Base-by-base conservation (phyloP, 2,888 invertebrate species). In the Standfussiana lucernea region DNA sequence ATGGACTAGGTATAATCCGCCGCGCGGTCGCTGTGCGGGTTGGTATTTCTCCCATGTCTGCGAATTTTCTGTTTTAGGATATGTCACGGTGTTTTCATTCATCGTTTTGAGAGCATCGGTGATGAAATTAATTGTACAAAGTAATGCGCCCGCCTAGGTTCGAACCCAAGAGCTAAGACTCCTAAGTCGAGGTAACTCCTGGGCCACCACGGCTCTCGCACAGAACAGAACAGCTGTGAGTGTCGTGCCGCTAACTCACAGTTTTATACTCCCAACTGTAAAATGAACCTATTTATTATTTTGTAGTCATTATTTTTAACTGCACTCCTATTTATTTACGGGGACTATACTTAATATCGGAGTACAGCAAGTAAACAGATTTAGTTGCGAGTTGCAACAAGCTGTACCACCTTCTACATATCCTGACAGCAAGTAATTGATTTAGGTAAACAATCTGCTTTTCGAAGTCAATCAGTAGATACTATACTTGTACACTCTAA, bases 351-450 rank as follows among this genome's bases (percentile, higher is more conserved):
- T 67, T 68, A 59, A 75, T 79, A 45, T 65, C 37, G 15, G 47
- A 77, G 73, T 50, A 24, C 21, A 86, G 71, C 75, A 80, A 82
- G 87, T 79, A n/a, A n/a, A n/a, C n/a, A n/a, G n/a, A n/a, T n/a
- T n/a, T 83, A 76, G 80, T 80, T 80, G 83, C 80, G 35, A 86
- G 73, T 61, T 64, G 42, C 64, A 73, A 73, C 64, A 68, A 77
- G 65, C 71, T 69, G 64, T 64, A 62, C 42, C 35, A 71, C 81
- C 45, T 50, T 61, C n/a, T 53, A 28, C 18, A 79, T 10, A 35
- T 69, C 37, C 56, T 72, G 67, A 40, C 53, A 53, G 42, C 28
- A 53, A 56, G 37, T 77, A 72, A 85, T 74, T 65, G 59, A 66
- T 66, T 69, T 72, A 45, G n/a, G 13, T 42, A 62, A 85, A 69